Evolutionary conservation across 2,888 invertebrate species (phyloP).

Genomic region (Endotricha flammealis): DNA sequence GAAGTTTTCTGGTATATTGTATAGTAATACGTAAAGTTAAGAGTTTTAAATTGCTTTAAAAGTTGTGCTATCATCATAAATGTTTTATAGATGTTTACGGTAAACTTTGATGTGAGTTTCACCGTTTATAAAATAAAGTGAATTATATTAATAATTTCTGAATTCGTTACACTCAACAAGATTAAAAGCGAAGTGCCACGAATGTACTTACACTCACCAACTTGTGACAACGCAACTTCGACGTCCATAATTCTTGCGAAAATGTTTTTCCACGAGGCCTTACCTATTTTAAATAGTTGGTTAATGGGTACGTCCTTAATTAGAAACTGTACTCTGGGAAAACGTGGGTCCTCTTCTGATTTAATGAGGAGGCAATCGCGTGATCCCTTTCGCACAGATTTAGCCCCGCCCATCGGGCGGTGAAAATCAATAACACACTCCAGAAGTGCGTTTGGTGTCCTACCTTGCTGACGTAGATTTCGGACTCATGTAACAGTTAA

Average conservation of each 20-base stretch:
- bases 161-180: constrained; percentile 20
- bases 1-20: no score
- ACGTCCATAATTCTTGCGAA: constrained; percentile 55
- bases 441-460: constrained; percentile 74
- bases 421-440: constrained; percentile 75
- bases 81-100: no score
- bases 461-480: constrained; percentile 61
- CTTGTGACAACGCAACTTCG: constrained; percentile 44
- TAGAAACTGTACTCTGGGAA: constrained; percentile 66
- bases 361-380: constrained; percentile 70
- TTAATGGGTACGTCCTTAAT: constrained; percentile 76
- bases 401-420: constrained; percentile 71
- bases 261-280: constrained; percentile 61
- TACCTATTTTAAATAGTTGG: constrained; percentile 75
- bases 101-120: no score
- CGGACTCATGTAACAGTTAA: constrained; percentile 35
- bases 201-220: constrained; percentile 32
- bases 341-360: constrained; percentile 68
- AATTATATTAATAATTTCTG: constrained; percentile 6
- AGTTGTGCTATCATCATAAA: no score
- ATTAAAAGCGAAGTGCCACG: constrained; percentile 24
- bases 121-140: constrained; percentile 2
- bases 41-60: no score
- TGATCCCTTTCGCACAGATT: constrained; percentile 75
- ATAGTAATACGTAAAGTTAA: no score